phyloP scores from a whole-genome alignment of 2,113 vertebrate genomes.

The Laterallus jamaicensis region DNA sequence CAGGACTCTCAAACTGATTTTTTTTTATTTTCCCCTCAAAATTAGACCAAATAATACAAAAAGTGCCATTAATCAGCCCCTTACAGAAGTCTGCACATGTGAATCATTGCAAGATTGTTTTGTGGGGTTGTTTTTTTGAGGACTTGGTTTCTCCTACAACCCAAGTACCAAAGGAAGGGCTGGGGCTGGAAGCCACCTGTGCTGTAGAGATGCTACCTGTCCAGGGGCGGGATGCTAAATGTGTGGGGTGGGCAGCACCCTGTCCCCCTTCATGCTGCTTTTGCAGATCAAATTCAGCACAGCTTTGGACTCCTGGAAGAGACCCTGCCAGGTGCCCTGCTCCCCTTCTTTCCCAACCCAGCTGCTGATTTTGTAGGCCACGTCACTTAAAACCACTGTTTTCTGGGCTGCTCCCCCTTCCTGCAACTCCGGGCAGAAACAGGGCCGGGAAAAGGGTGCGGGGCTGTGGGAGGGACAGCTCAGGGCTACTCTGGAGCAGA shows the following conservation, averaged over 20 bases:
- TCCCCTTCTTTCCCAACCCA: neutral
- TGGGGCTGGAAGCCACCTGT: neutral
- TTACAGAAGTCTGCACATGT: neutral
- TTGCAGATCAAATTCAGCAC: neutral
- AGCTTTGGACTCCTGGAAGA: neutral
- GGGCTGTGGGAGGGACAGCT: neutral
- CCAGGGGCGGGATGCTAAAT: neutral
- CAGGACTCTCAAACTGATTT: neutral
- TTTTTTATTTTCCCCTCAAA: neutral
- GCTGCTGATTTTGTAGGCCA: neutral
- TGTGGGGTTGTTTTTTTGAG: no score
- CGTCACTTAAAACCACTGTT: neutral
- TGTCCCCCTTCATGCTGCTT: neutral
- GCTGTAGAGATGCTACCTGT: neutral
- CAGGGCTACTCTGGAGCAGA: neutral
- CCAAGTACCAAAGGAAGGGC: neutral
- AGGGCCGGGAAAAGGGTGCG: neutral
- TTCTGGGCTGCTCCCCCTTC: neutral
- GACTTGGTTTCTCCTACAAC: neutral
- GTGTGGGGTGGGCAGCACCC: neutral
- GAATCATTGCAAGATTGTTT: neutral
- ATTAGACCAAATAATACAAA: neutral
- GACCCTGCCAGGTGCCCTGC: neutral
- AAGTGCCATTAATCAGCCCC: neutral
- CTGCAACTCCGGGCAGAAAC: accelerated